Conservation (phyloP, 2,113 vertebrate species). For the Psephotus haematonotus region DNA sequence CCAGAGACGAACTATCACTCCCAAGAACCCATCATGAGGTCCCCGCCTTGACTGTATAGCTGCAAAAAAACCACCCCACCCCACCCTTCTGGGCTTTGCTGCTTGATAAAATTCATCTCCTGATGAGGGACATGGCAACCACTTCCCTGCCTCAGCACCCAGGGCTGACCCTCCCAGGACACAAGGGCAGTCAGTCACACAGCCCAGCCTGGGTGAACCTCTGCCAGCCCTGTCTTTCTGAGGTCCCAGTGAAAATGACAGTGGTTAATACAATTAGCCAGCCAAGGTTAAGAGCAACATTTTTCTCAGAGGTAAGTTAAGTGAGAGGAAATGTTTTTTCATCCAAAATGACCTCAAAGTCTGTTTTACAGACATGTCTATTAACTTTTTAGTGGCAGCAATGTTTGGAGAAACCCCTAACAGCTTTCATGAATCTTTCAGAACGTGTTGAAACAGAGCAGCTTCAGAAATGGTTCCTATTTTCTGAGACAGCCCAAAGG, state of each 20-base stretch:
- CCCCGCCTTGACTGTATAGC: background rate
- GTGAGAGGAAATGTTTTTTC: background rate
- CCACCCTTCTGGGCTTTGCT: accelerated
- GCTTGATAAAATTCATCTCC: background rate
- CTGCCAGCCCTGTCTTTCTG: background rate
- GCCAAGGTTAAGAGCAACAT: background rate
- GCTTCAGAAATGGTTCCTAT: background rate
- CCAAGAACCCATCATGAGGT: background rate
- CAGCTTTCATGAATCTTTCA: background rate
- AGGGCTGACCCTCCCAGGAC: background rate
- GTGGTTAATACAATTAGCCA: background rate
- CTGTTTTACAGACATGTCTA: background rate
- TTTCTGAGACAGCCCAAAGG: background rate
- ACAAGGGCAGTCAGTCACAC: background rate
- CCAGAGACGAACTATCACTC: background rate
- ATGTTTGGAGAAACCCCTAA: background rate
- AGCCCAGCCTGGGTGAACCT: background rate
- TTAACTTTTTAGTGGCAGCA: background rate
- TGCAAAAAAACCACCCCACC: background rate
- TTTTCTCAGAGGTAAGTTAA: background rate
- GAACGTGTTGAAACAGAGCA: background rate
- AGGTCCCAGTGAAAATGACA: background rate
- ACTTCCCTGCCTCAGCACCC: background rate
- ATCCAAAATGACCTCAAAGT: background rate
- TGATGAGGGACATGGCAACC: background rate